Evolutionary conservation across 1,140 invertebrate species (phyloP).

Genomic region (Drosophila kepulauana): DNA sequence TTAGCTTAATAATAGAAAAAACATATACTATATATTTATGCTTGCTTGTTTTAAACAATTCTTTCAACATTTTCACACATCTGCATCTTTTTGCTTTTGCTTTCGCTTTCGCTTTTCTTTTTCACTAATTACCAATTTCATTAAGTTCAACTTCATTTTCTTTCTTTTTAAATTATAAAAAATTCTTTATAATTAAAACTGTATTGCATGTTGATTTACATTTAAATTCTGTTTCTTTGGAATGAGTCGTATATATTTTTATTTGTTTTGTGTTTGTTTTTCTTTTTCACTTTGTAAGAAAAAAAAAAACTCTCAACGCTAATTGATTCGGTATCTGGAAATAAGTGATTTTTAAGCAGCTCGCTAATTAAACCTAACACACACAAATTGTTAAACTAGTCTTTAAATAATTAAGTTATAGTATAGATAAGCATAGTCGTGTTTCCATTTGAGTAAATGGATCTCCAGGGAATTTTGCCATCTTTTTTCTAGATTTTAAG

Average conservation of each 20-base stretch:
- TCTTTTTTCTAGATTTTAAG: background rate
- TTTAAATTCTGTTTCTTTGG: slow-evolving; percentile 83
- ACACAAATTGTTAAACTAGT: background rate
- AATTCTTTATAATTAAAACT: slow-evolving; percentile 38
- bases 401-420: slow-evolving; percentile 1
- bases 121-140: slow-evolving; percentile 39
- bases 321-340: slow-evolving; percentile 41
- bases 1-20: slow-evolving; percentile 38
- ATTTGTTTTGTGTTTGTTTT: slow-evolving; percentile 29
- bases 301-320: no score
- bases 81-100: background rate
- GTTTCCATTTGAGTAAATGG: background rate
- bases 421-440: slow-evolving; percentile 7
- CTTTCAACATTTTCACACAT: slow-evolving; percentile 19
- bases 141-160: background rate
- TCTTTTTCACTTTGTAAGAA: slow-evolving; percentile 18
- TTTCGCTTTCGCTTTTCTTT: slow-evolving; percentile 1
- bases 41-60: slow-evolving; percentile 35
- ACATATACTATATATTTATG: slow-evolving; percentile 45
- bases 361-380: slow-evolving; percentile 26
- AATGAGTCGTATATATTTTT: slow-evolving; percentile 82
- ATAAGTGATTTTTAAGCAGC: slow-evolving; percentile 80
- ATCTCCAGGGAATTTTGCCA: background rate
- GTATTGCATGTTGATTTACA: slow-evolving; percentile 55
- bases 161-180: slow-evolving; percentile 8